phyloP scores from a whole-genome alignment of 2,113 vertebrate species.

The Bungarus multicinctus region DNA sequence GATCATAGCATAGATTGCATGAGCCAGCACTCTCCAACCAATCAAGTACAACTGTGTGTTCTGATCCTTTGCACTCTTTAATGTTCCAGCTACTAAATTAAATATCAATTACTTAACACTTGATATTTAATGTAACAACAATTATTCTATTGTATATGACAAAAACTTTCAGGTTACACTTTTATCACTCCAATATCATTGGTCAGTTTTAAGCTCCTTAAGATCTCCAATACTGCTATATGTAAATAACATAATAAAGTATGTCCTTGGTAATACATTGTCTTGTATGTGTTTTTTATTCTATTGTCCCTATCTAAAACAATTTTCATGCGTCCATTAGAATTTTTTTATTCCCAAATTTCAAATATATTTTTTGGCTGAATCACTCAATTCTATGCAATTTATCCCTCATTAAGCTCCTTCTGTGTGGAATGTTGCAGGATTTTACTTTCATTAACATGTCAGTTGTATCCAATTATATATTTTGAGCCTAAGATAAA shows the following conservation, averaged over 20 bases:
- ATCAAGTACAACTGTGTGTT: too few species aligned
- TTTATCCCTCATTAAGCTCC: neutral
- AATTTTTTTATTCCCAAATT: neutral
- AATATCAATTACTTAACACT: too few species aligned
- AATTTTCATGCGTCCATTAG: neutral
- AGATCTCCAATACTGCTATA: constrained; percentile 42
- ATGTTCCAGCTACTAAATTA: too few species aligned
- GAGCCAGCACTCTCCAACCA: too few species aligned
- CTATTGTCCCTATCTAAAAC: constrained; percentile 7
- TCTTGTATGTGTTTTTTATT: constrained; percentile 34
- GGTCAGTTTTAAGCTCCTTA: neutral
- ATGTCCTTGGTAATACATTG: constrained; percentile 32
- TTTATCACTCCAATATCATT: constrained; percentile 47
- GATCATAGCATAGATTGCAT: too few species aligned
- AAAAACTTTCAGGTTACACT: constrained; percentile 45
- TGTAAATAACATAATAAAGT: constrained; percentile 35
- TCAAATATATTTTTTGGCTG: neutral
- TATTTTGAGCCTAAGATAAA: neutral
- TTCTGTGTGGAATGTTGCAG: neutral
- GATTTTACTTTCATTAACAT: neutral
- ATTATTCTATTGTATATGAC: neutral
- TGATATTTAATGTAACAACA: too few species aligned
- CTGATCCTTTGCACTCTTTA: too few species aligned
- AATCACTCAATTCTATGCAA: neutral
- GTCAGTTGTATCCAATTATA: neutral